Base-by-base conservation (phyloP, 2,113 vertebrate genomes). In the Psettodes erumei region DNA sequence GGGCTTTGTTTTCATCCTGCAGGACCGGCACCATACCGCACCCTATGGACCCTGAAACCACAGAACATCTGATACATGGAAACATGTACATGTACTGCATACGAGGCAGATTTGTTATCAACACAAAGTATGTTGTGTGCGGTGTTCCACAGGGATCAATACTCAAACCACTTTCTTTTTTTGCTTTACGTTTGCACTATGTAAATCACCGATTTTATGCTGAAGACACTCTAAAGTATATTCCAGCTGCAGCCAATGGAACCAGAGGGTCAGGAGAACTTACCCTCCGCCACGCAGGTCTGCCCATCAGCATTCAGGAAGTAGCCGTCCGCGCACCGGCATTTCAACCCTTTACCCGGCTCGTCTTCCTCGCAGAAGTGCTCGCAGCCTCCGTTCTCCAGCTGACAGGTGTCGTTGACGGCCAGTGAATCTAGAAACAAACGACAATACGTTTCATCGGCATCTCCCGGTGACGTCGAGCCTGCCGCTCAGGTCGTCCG, bases 1-100 rank as follows among this genome's bases (percentile, higher is more conserved):
- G 0, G 3, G 51, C 7, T 35, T 76, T 61, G 16, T 11, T 15
- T 13, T 28, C 21, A 0, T n/a, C 88, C 33, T 78, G 83, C 64
- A 96, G 77, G 62, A 96, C 54, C 3, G 96, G 96, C n/a, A 95
- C 93, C 90, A 92, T 96, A 2, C 98, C 98, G 75, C 98, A 99
- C 0, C 95, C 95, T 30, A 96, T 93, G 8, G 90, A 51, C 80
- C 95, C 98, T 99, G 89, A 21, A 61, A 50, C 6, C 4, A 56
- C 9, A 58, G 3, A 47, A 18, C 10, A 48, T 8, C 5, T 21
- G 1, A n/a, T n/a, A n/a, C n/a, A n/a, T n/a, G n/a, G n/a, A n/a
- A n/a, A n/a, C n/a, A n/a, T n/a, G n/a, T n/a, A n/a, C n/a, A n/a
- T n/a, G n/a, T n/a, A n/a, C n/a, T n/a, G n/a, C n/a, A n/a, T n/a